Percentiles rank a stretch among this genome's conserved stretches.
Conservation (phyloP, 2,888 invertebrate species). For the Drosophila peninsularis region DNA sequence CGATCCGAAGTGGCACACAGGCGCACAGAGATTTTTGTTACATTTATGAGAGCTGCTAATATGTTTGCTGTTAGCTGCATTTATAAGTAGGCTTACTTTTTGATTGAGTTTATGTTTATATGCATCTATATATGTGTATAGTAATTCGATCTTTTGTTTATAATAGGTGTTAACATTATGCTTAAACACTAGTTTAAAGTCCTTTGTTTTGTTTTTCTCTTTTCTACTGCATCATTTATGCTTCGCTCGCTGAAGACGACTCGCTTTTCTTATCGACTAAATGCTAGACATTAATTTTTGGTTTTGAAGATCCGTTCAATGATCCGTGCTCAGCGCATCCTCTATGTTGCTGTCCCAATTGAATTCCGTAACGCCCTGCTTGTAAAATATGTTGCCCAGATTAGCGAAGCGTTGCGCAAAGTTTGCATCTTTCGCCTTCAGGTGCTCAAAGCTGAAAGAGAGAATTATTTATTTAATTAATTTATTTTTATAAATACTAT, state of each 20-base stretch:
- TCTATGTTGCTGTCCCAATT: slow-evolving; percentile 94
- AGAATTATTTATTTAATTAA: no score
- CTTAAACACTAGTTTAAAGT: slow-evolving; percentile 76
- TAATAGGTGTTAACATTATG: slow-evolving; percentile 52
- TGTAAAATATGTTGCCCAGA: slow-evolving; percentile 91
- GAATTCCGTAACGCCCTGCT: slow-evolving; percentile 92
- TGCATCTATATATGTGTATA: slow-evolving; percentile 13
- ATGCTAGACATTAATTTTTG: slow-evolving; percentile 69
- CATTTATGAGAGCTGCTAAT: slow-evolving; percentile 42
- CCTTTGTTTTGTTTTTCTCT: slow-evolving; percentile 63
- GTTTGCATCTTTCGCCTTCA: slow-evolving; percentile 92
- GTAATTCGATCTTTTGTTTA: slow-evolving; percentile 31
- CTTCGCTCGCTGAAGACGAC: slow-evolving; percentile 28
- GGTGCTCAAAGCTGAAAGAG: slow-evolving; percentile 89
- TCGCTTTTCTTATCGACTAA: slow-evolving; percentile 43
- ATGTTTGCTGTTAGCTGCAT: slow-evolving; percentile 19
- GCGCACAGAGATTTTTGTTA: slow-evolving; percentile 51
- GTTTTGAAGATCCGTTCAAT: slow-evolving; percentile 69
- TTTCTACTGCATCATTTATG: slow-evolving; percentile 37
- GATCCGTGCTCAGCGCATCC: slow-evolving; percentile 86
- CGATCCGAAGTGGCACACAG: slow-evolving; percentile 14
- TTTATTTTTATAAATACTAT: no score
- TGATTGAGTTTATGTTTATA: slow-evolving; percentile 31
- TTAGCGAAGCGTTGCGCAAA: slow-evolving; percentile 93
- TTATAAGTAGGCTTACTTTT: slow-evolving; percentile 27